Percentiles rank a stretch among this genome's conserved stretches.
Conservation (phyloP, 2,888 invertebrate genomes). For the Baccha elongata region DNA sequence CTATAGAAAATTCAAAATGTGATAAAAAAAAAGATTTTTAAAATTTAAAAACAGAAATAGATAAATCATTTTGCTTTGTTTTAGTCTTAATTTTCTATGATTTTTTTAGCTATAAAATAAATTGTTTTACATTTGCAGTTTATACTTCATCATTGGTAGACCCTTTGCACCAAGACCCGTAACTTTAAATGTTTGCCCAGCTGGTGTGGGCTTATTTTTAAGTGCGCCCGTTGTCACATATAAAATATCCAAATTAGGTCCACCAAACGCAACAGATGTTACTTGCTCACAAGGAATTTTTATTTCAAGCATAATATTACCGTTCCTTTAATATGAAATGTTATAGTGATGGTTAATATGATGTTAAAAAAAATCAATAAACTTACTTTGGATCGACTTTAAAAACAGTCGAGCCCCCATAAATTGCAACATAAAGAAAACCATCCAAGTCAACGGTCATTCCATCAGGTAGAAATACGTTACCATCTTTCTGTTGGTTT, state of each 20-base stretch:
- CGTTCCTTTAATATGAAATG: slow-evolving; percentile 77
- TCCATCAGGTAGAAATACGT: slow-evolving; percentile 86
- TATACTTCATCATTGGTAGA: slow-evolving; percentile 77
- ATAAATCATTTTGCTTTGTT: no score
- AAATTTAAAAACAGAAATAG: no score
- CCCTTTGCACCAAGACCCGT: slow-evolving; percentile 85
- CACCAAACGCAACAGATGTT: slow-evolving; percentile 90
- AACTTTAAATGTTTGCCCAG: slow-evolving; percentile 85
- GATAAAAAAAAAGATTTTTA: no score
- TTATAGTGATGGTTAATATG: not conserved
- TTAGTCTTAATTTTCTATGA: no score
- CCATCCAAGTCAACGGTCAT: slow-evolving; percentile 91
- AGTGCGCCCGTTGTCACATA: slow-evolving; percentile 87
- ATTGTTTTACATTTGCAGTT: not conserved
- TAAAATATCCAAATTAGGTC: slow-evolving; percentile 85
- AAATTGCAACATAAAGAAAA: slow-evolving; percentile 90
- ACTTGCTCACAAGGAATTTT: slow-evolving; percentile 87
- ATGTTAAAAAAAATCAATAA: not conserved
- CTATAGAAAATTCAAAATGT: no score
- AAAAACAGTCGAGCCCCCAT: slow-evolving; percentile 85
- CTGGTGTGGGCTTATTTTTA: slow-evolving; percentile 79
- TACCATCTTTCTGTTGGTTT: slow-evolving; percentile 79
- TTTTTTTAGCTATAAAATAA: no score
- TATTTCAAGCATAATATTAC: slow-evolving; percentile 85
- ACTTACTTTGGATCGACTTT: slow-evolving; percentile 81